phyloP scores from a whole-genome alignment of 2,113 vertebrate genomes.

The Steatornis caripensis region DNA sequence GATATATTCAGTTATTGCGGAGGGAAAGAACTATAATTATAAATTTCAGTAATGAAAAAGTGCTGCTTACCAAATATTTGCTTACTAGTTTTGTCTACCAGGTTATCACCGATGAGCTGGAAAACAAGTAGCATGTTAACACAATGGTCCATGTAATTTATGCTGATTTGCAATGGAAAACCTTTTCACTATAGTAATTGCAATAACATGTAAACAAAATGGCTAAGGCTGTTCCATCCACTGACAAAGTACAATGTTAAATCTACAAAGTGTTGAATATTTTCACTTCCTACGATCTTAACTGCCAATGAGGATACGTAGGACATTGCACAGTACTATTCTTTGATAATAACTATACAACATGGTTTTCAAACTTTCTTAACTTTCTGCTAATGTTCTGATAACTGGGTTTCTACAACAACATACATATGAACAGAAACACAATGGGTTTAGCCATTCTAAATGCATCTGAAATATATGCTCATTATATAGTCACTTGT shows the following conservation, averaged over 20 bases:
- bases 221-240: neutral
- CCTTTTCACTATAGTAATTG: neutral
- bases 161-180: neutral
- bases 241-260: neutral
- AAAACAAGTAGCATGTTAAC: neutral
- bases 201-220: neutral
- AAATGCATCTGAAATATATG: neutral
- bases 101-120: neutral
- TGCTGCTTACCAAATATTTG: slow-evolving; percentile 46
- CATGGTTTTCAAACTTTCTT: neutral
- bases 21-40: slow-evolving; percentile 44
- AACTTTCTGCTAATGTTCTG: neutral
- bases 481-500: neutral
- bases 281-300: neutral
- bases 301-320: neutral
- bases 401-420: neutral
- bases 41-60: slow-evolving; percentile 31
- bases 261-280: neutral
- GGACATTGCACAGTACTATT: neutral
- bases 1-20: slow-evolving; percentile 51
- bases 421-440: neutral
- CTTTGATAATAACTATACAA: neutral
- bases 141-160: neutral
- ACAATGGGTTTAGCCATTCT: neutral
- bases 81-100: neutral